A percentile compares a stretch with the other conserved stretches of the same genome.
phyloP scores from a whole-genome alignment of 1,140 invertebrate genomes.

The Archegozetes longisetosus region DNA sequence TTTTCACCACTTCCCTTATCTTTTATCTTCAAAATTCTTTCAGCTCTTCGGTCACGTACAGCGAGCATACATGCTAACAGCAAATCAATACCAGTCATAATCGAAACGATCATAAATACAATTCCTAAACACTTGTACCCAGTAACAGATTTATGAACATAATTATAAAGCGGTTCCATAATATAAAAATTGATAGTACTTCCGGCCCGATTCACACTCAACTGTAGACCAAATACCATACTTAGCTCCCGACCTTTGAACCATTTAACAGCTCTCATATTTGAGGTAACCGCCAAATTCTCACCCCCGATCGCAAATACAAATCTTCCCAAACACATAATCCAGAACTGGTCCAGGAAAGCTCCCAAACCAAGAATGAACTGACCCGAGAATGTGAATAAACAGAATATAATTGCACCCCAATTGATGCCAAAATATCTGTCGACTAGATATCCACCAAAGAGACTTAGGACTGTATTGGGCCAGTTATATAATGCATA shows the following conservation, averaged over 20 bases:
- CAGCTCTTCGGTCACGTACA: constrained; percentile 67
- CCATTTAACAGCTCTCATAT: constrained; percentile 92
- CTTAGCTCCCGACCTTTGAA: constrained; percentile 94
- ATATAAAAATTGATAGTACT: constrained; percentile 86
- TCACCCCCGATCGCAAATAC: constrained; percentile 73
- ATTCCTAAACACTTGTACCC: constrained; percentile 59
- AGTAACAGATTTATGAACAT: constrained; percentile 45
- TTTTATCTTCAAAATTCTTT: constrained; percentile 50
- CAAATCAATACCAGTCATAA: constrained; percentile 62
- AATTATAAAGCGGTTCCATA: constrained; percentile 72
- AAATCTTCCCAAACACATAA: constrained; percentile 88
- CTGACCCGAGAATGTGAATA: constrained; percentile 60
- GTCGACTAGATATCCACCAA: constrained; percentile 92
- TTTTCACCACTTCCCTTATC: constrained; percentile 38
- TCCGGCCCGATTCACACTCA: constrained; percentile 83
- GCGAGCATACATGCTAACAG: constrained; percentile 60
- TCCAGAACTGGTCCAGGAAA: constrained; percentile 56
- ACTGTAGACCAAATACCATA: constrained; percentile 86
- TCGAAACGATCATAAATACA: constrained; percentile 54
- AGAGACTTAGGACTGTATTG: constrained; percentile 85
- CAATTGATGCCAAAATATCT: constrained; percentile 80
- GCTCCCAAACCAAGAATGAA: constrained; percentile 71
- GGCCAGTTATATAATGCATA: constrained; percentile 97
- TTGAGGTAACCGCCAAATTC: constrained; percentile 86
- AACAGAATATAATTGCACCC: constrained; percentile 78